Conservation (phyloP, 2,113 vertebrate genomes). For the Aplodontia rufa region DNA sequence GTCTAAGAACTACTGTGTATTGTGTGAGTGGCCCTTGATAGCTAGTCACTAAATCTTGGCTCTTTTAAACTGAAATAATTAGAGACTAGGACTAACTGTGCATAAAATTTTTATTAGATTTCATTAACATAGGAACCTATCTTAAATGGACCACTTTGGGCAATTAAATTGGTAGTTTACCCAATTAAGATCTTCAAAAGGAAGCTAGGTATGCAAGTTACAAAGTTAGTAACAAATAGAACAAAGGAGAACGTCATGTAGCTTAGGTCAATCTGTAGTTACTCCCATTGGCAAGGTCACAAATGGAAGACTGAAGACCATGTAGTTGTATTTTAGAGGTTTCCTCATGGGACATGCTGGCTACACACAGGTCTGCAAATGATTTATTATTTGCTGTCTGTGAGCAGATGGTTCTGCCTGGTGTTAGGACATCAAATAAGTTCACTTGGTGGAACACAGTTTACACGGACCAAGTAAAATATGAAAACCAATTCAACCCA, state of each 20-base stretch:
- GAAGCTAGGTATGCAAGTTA: not conserved
- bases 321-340: not conserved
- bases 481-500: slow-evolving; percentile 55
- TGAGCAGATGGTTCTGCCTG: slow-evolving; percentile 61
- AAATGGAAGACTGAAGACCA: not conserved
- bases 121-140: not conserved
- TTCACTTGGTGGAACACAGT: slow-evolving; percentile 17
- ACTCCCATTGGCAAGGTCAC: not conserved
- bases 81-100: not conserved
- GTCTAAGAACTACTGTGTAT: not conserved
- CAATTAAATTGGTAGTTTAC: not conserved
- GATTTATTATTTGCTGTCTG: slow-evolving; percentile 52
- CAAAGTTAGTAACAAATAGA: slow-evolving; percentile 12
- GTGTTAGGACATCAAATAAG: not conserved
- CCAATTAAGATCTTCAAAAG: not conserved
- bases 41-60: not conserved
- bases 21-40: not conserved
- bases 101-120: not conserved
- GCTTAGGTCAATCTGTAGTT: not conserved
- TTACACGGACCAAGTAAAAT: slow-evolving; percentile 46
- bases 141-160: not conserved
- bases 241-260: not conserved
- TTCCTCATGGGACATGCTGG: not conserved
- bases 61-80: not conserved
- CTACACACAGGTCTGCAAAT: not conserved